Percentiles rank a stretch among this genome's conserved stretches.
Conservation (phyloP, 2,797 vertebrate species). For the Scyliorhinus canicula region DNA sequence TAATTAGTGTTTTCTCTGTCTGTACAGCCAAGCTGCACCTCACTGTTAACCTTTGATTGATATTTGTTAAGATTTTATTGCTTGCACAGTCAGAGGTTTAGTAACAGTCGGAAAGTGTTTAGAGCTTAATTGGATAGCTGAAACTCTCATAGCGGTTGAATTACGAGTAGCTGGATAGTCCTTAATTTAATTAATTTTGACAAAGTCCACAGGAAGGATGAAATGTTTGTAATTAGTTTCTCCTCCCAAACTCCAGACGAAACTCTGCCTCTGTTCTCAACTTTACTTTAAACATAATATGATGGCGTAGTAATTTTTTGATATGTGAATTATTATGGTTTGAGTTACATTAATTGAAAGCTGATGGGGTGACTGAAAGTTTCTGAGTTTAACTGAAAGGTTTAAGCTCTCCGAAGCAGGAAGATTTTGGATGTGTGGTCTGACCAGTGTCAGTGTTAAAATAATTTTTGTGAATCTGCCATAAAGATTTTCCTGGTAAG, state of each 20-base stretch:
- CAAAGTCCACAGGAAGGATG: background rate
- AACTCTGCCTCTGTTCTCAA: no score
- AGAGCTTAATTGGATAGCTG: constrained; percentile 6
- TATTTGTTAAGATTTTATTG: constrained; percentile 37
- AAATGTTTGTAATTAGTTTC: background rate
- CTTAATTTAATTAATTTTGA: constrained; percentile 29
- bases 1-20: constrained; percentile 29
- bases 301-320: background rate
- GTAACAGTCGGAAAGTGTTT: constrained; percentile 8
- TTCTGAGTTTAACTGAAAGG: background rate
- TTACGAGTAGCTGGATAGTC: constrained; percentile 1
- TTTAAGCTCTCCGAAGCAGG: background rate
- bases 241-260: background rate
- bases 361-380: background rate
- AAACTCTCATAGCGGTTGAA: constrained; percentile 1
- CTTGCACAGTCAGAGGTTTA: constrained; percentile 12
- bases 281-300: background rate
- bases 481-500: background rate
- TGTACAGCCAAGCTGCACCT: background rate
- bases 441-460: background rate
- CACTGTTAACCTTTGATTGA: constrained; percentile 37
- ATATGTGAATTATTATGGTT: background rate
- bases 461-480: background rate
- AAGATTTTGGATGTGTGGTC: background rate
- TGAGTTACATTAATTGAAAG: background rate